phyloP scores from a whole-genome alignment of 2,797 vertebrate genomes.

The Tachyglossus aculeatus region DNA sequence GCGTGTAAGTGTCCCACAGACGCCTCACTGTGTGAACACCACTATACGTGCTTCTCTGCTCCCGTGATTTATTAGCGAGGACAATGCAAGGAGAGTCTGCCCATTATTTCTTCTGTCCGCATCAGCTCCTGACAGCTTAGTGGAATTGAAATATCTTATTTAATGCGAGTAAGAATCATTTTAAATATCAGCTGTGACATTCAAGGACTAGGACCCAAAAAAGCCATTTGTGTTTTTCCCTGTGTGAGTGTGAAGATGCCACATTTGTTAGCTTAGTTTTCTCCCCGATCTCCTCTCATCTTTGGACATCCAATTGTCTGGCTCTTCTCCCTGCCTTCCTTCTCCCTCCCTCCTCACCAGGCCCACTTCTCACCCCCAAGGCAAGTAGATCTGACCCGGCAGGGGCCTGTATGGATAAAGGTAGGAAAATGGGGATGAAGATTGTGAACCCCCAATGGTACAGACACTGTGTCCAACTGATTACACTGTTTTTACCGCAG shows the following conservation, averaged over 20 bases:
- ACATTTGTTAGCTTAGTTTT: conserved; percentile 6
- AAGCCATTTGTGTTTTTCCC: conserved; percentile 35
- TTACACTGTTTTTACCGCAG: too few relatives aligned
- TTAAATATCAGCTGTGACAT: conserved; percentile 74
- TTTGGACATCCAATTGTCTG: conserved; percentile 22
- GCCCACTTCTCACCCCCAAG: not conserved
- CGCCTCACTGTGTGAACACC: not conserved
- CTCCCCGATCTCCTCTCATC: not conserved
- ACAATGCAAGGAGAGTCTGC: conserved; percentile 71
- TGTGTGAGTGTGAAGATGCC: not conserved
- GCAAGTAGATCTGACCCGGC: not conserved
- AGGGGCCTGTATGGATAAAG: not conserved
- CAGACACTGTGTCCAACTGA: too few relatives aligned
- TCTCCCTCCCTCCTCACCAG: not conserved
- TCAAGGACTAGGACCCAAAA: conserved; percentile 72
- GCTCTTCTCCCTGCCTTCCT: not conserved
- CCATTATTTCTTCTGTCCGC: conserved; percentile 69
- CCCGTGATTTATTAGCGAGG: conserved; percentile 68
- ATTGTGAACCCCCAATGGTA: too few relatives aligned
- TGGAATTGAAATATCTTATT: conserved; percentile 77
- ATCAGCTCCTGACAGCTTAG: conserved; percentile 73
- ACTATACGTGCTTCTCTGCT: not conserved
- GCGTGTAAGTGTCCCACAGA: not conserved
- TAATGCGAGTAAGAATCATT: conserved; percentile 72
- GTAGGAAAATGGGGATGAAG: not conserved